Percentiles rank a stretch among this genome's conserved stretches.
phyloP scores from a whole-genome alignment of 1,140 invertebrate genomes.

The Druon quercuslanigerum region DNA sequence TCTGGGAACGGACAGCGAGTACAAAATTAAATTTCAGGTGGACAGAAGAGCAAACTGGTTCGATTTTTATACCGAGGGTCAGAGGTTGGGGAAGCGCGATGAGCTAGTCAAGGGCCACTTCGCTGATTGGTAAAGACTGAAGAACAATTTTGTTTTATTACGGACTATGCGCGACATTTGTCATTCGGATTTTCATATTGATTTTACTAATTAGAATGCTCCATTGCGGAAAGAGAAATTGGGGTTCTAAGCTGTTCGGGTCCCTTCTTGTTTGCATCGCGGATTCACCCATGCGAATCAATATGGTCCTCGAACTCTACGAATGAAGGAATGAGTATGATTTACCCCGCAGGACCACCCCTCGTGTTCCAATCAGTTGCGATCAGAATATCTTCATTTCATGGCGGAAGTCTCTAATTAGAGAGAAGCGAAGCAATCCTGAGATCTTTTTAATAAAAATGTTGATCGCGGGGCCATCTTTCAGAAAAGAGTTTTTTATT shows the following conservation, averaged over 20 bases:
- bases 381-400: conserved; percentile 9
- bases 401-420: too few relatives aligned
- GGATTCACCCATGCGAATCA: conserved; percentile 22
- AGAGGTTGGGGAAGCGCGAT: too few relatives aligned
- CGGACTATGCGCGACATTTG: not conserved
- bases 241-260: not conserved
- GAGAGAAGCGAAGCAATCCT: not conserved
- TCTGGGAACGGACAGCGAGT: too few relatives aligned
- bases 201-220: conserved; percentile 31
- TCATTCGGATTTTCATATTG: conserved; percentile 22
- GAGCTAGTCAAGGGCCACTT: too few relatives aligned
- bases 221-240: not conserved
- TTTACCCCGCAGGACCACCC: not conserved
- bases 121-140: too few relatives aligned
- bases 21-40: too few relatives aligned
- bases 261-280: conserved; percentile 19
- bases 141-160: too few relatives aligned
- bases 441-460: not conserved
- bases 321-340: conserved; percentile 7
- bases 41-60: too few relatives aligned
- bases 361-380: not conserved
- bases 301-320: not conserved
- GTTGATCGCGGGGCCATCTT: conserved; percentile 42
- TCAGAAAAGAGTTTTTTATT: conserved; percentile 43
- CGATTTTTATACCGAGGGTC: too few relatives aligned